These are phyloP conservation scores for Scomber japonicus DNA, from an alignment of 2,113 vertebrate genomes.

Conservation along the genomic window DNA sequence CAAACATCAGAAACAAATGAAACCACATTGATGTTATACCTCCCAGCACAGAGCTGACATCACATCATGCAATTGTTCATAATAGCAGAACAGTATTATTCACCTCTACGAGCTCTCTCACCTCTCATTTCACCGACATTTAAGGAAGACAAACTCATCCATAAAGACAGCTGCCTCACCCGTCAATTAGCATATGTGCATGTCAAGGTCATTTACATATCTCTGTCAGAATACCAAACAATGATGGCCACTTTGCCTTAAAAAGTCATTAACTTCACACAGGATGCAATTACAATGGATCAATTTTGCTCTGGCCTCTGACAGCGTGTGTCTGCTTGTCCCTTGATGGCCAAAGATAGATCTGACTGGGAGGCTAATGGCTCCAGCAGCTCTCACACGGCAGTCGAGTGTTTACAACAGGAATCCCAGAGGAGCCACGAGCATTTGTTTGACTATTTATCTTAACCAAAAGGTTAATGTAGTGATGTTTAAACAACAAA, in stretches of 20 bases:
- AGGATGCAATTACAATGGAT: constrained; percentile 70
- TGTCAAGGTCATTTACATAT: constrained; percentile 70
- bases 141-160: constrained; percentile 33
- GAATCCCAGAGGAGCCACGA: constrained; percentile 41
- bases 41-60: background rate
- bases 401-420: constrained; percentile 59
- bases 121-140: constrained; percentile 31
- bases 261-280: constrained; percentile 74
- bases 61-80: background rate
- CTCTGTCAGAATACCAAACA: constrained; percentile 60
- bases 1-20: background rate
- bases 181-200: constrained; percentile 33
- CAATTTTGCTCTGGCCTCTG: constrained; percentile 66
- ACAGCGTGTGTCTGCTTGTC: constrained; percentile 59
- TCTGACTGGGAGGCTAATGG: constrained; percentile 76
- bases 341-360: constrained; percentile 63
- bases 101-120: constrained; percentile 3
- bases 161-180: constrained; percentile 51
- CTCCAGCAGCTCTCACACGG: constrained; percentile 50
- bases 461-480: constrained; percentile 65
- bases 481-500: constrained; percentile 55
- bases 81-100: background rate
- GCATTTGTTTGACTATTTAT: constrained; percentile 59
- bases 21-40: background rate
- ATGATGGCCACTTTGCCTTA: constrained; percentile 58